Conservation (phyloP, 2,888 invertebrate species). For the Agrotis segetum region DNA sequence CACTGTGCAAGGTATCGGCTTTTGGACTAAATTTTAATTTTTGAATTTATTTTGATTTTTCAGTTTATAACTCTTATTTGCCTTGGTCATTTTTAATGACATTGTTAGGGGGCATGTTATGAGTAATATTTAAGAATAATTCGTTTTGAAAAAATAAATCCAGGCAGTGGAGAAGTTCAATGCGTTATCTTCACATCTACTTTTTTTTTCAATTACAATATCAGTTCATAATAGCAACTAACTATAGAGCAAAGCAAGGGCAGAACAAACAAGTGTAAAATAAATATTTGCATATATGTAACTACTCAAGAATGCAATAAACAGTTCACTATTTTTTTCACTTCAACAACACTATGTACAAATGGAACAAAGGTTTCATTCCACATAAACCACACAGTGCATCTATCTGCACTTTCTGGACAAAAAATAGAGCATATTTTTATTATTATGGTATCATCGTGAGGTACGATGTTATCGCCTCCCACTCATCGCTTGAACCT, state of each 20-base stretch:
- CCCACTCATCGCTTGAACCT: slow-evolving; percentile 53
- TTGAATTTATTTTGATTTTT: too few species aligned
- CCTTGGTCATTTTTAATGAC: too few species aligned
- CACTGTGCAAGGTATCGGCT: slow-evolving; percentile 51
- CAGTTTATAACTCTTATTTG: too few species aligned
- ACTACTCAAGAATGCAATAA: neutral
- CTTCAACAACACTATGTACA: neutral
- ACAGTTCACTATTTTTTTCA: neutral
- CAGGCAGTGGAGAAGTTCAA: too few species aligned
- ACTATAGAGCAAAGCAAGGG: neutral
- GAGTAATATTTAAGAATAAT: too few species aligned
- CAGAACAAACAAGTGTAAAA: neutral
- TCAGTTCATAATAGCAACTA: neutral
- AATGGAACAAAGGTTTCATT: slow-evolving; percentile 16
- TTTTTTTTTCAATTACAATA: neutral
- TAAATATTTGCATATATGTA: neutral
- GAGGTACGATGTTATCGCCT: slow-evolving; percentile 47
- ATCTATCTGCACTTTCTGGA: slow-evolving; percentile 26
- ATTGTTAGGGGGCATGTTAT: too few species aligned
- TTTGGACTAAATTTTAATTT: neutral
- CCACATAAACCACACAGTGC: slow-evolving; percentile 26
- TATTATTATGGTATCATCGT: slow-evolving; percentile 29
- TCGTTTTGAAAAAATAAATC: too few species aligned
- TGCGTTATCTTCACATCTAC: too few species aligned
- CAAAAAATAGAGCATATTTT: slow-evolving; percentile 31